Evolutionary conservation across 2,888 invertebrate genomes (phyloP), one percentile per base, ranked within the genome.

Genomic region (Drosophila merina): DNA sequence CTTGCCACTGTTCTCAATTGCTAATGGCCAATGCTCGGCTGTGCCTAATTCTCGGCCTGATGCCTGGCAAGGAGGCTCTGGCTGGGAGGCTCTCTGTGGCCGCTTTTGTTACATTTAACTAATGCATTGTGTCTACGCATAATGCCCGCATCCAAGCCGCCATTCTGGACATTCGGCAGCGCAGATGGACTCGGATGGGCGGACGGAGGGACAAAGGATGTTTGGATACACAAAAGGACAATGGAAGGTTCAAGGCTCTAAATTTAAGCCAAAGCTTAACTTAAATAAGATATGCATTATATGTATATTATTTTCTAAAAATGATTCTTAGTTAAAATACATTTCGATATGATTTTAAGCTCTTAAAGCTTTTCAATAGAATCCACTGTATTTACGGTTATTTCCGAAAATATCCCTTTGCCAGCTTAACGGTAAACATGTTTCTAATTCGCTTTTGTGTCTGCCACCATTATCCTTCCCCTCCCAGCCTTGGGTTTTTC

Each of bases 81-180:
- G 0, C 20, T 20, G 2, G 67, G 31, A 45, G 44, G 64, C 52
- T 66, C 64, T 58, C 62, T 58, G 59, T 59, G 80, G 59, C 48
- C 50, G 74, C 79, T 73, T 78, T 79, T 78, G 82, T 75, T 75
- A 75, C 79, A 76, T 73, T 85, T 73, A 63, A 76, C 79, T 85
- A 85, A 79, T 85, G 79, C 82, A 76, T 79, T 82, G 74, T 78
- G 62, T 67, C 82, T 64, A 63, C 60, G 71, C 69, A 76, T 76
- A 79, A 80, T 80, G 79, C 69, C 58, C 54, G 58, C 74, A 68
- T 74, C 67, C 40, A 42, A 42, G 40, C 40, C 40, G 40, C 40
- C 59, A 48, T 9, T 44, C 50, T 10, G 60, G 60, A 60, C 10
- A 30, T 25, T 30, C 33, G 36, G 28, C 20, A 12, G 36, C 26